A percentile compares a stretch with the other conserved stretches of the same genome.
phyloP scores from a whole-genome alignment of 2,113 vertebrate genomes.

The Scartelaos histophorus region DNA sequence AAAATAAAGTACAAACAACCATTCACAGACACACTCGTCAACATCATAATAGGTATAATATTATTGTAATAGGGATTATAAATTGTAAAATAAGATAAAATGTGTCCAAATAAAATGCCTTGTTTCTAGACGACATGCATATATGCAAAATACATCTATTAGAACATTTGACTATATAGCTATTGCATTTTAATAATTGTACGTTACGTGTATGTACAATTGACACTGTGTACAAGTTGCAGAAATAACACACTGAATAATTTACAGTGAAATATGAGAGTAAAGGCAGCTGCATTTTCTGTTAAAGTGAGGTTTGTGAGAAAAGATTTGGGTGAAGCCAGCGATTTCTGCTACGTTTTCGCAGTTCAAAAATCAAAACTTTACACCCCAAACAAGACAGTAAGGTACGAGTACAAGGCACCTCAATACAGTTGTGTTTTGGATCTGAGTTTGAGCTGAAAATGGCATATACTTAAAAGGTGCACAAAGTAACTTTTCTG shows the following conservation, averaged over 20 bases:
- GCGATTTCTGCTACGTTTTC: conserved; percentile 13
- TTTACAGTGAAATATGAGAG: conserved; percentile 21
- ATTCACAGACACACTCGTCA: conserved; percentile 39
- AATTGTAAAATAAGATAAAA: conserved; percentile 60
- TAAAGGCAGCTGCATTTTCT: conserved; percentile 29
- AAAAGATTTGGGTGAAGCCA: conserved; percentile 30
- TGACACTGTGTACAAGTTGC: conserved; percentile 59
- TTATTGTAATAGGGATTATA: conserved; percentile 29
- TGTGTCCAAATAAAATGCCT: conserved; percentile 40
- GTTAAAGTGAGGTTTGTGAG: conserved; percentile 44
- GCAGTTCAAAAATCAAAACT: conserved; percentile 10
- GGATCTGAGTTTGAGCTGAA: conserved; percentile 22
- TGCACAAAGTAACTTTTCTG: too few relatives aligned
- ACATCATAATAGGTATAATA: conserved; percentile 32
- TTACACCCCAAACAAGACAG: conserved; percentile 26
- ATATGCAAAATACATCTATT: conserved; percentile 70
- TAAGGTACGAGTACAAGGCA: conserved; percentile 69
- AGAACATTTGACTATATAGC: conserved; percentile 63
- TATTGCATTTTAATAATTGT: conserved; percentile 73
- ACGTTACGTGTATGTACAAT: conserved; percentile 63
- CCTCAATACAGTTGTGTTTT: conserved; percentile 46
- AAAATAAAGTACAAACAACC: conserved; percentile 36
- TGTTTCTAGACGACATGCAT: conserved; percentile 76
- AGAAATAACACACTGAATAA: conserved; percentile 32
- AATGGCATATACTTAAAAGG: conserved; percentile 21